These are phyloP conservation scores for Coremacera marginata DNA, from an alignment of 2,888 invertebrate genomes.

Conservation along the genomic window DNA sequence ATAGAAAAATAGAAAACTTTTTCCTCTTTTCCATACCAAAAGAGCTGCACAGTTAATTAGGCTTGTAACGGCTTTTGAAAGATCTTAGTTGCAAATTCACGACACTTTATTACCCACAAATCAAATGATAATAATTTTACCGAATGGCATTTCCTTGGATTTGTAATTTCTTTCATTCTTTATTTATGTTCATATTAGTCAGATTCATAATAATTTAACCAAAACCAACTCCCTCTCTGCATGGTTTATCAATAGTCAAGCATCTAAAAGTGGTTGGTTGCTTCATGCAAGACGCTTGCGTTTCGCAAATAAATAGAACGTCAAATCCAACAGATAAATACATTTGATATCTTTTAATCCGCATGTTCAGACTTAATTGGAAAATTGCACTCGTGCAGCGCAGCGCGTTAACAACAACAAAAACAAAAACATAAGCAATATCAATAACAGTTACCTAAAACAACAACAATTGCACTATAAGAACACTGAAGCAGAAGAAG, in stretches of 20 bases:
- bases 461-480: neutral
- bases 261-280: neutral
- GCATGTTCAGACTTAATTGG: constrained; percentile 46
- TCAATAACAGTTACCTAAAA: neutral
- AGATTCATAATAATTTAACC: too few relatives aligned
- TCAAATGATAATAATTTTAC: neutral
- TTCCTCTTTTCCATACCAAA: too few relatives aligned
- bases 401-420: constrained; percentile 41
- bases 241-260: neutral
- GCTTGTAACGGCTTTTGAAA: too few relatives aligned
- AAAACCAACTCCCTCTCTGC: too few relatives aligned
- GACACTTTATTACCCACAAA: neutral
- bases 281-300: constrained; percentile 6
- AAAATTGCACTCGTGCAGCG: constrained; percentile 49
- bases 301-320: constrained; percentile 33
- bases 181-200: too few relatives aligned
- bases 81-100: too few relatives aligned
- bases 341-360: constrained; percentile 44
- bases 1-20: too few relatives aligned
- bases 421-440: constrained; percentile 31
- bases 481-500: constrained; percentile 1
- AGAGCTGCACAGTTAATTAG: too few relatives aligned
- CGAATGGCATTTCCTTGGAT: neutral
- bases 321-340: constrained; percentile 41
- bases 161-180: too few relatives aligned